These are phyloP conservation scores for Reinhardtius hippoglossoides DNA, from an alignment of 2,113 vertebrate genomes.

Conservation along the genomic window DNA sequence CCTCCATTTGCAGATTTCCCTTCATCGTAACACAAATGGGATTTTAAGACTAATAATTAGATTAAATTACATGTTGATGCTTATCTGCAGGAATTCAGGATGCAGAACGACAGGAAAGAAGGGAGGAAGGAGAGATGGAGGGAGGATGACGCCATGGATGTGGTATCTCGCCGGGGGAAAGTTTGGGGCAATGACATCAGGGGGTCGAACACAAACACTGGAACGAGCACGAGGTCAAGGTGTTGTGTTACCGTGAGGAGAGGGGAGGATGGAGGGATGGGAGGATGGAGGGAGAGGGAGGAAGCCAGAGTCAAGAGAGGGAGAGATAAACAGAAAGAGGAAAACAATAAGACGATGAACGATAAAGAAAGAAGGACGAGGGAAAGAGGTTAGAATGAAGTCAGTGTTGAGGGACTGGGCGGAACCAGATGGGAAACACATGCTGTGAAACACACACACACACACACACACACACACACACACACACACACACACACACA, in stretches of 20 bases:
- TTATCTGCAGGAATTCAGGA: conserved; percentile 31
- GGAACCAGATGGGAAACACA: conserved; percentile 76
- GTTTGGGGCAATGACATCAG: conserved; percentile 42
- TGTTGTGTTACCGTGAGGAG: conserved; percentile 21
- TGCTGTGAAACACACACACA: conserved; percentile 53
- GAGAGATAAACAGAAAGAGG: background rate
- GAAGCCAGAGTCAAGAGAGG: background rate
- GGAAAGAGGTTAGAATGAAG: conserved; percentile 56
- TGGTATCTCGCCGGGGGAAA: conserved; percentile 31
- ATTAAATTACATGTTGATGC: conserved; percentile 11
- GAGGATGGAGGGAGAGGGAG: background rate
- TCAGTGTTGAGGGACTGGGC: conserved; percentile 68
- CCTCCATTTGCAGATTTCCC: conserved; percentile 22
- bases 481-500: conserved; percentile 4
- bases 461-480: conserved; percentile 23
- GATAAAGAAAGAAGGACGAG: background rate
- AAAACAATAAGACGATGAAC: conserved; percentile 1
- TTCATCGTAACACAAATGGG: background rate
- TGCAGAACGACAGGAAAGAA: conserved; percentile 2
- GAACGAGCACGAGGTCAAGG: conserved; percentile 13
- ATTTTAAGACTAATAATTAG: conserved; percentile 24
- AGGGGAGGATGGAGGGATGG: background rate
- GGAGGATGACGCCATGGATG: conserved; percentile 33
- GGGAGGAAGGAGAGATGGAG: background rate
- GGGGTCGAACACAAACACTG: conserved; percentile 4